These are phyloP conservation scores for Cryptoblepharus egeriae DNA, from an alignment of 2,797 vertebrate genomes.

Conservation along the genomic window DNA sequence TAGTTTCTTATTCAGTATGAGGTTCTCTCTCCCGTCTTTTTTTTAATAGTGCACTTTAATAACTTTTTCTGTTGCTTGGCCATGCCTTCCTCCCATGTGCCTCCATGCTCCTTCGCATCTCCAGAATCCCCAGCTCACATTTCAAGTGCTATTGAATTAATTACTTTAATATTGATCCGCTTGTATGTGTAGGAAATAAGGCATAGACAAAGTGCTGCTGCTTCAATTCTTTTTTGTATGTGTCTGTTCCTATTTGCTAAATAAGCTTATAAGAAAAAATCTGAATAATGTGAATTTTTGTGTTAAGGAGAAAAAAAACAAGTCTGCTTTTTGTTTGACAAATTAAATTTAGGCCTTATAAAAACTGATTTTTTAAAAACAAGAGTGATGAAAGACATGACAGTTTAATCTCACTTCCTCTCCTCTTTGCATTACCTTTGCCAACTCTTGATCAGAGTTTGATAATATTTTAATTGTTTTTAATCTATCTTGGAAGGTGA, in stretches of 20 bases:
- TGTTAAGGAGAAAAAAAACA: too few relatives aligned
- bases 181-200: background rate
- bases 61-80: background rate
- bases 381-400: too few relatives aligned
- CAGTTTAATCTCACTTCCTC: too few relatives aligned
- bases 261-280: conserved; percentile 6
- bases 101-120: background rate
- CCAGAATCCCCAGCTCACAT: background rate
- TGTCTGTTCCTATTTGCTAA: background rate
- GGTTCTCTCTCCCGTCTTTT: background rate
- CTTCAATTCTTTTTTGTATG: background rate
- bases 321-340: background rate
- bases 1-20: background rate
- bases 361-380: background rate
- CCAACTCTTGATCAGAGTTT: background rate
- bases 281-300: conserved; percentile 29
- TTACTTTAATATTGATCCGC: background rate
- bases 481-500: background rate
- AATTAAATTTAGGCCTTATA: background rate
- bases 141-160: conserved; percentile 1
- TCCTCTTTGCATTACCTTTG: background rate
- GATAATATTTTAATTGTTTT: background rate
- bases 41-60: background rate
- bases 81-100: background rate
- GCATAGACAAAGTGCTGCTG: background rate